phyloP scores from a whole-genome alignment of 1,140 invertebrate genomes.

The Formica exsecta region DNA sequence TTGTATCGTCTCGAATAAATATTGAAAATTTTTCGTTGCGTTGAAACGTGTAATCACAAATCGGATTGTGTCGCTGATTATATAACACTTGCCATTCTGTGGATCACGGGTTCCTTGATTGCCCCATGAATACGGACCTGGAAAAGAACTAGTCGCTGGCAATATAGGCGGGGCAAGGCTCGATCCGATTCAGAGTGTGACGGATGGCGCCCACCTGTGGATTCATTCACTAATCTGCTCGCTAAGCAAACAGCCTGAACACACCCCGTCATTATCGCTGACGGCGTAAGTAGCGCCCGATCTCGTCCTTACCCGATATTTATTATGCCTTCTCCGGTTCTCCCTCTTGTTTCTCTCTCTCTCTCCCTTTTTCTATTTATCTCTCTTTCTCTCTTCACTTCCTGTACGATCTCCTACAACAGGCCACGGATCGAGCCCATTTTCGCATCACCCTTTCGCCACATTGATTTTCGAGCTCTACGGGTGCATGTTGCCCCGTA shows the following conservation, averaged over 20 bases:
- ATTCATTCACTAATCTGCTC: slow-evolving; percentile 87
- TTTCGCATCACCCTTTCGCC: slow-evolving; percentile 82
- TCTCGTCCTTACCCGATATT: slow-evolving; percentile 80
- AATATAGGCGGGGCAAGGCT: slow-evolving; percentile 72
- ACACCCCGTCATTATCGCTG: slow-evolving; percentile 86
- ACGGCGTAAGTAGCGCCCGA: slow-evolving; percentile 85
- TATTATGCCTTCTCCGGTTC: slow-evolving; percentile 75
- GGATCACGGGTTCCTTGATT: slow-evolving; percentile 41
- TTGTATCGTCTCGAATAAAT: not conserved
- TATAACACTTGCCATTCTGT: slow-evolving; percentile 28
- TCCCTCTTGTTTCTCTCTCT: slow-evolving; percentile 23
- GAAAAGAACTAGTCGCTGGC: slow-evolving; percentile 68
- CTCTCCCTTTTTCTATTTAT: not conserved
- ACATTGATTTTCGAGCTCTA: slow-evolving; percentile 77
- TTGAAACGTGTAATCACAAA: not conserved
- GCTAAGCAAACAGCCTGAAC: slow-evolving; percentile 86
- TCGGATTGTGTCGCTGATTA: not conserved
- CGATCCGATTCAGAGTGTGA: slow-evolving; percentile 81
- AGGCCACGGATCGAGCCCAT: slow-evolving; percentile 75
- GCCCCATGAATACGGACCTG: slow-evolving; percentile 66
- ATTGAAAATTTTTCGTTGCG: not conserved
- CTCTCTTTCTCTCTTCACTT: slow-evolving; percentile 2
- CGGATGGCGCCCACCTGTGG: slow-evolving; percentile 87
- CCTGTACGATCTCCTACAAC: slow-evolving; percentile 52
- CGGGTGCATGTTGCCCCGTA: slow-evolving; percentile 60